Conservation (phyloP, 2,888 invertebrate species). For the Trissolcus brochymenae region DNA sequence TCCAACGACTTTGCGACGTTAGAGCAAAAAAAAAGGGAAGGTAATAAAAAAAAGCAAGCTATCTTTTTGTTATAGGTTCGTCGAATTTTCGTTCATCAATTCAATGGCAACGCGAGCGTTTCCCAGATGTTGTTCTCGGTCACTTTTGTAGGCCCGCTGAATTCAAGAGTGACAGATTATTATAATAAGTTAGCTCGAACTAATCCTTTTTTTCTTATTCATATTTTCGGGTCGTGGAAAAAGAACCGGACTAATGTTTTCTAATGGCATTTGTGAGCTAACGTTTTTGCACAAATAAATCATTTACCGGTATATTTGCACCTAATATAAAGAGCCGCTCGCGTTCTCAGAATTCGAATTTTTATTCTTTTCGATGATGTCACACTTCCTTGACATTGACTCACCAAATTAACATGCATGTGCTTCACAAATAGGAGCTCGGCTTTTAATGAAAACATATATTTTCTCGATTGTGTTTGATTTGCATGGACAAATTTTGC, state of each 20-base stretch:
- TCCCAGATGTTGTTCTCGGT: constrained; percentile 42
- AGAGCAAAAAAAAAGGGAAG: constrained; percentile 15
- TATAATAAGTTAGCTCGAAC: constrained; percentile 46
- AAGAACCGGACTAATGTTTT: constrained; percentile 25
- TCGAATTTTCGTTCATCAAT: constrained; percentile 36
- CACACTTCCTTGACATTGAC: constrained; percentile 47
- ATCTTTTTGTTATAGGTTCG: constrained; percentile 41
- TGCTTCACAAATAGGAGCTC: constrained; percentile 31
- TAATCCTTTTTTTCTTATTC: constrained; percentile 54
- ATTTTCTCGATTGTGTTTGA: constrained; percentile 33
- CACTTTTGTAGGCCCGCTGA: constrained; percentile 30
- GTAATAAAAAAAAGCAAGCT: constrained; percentile 13
- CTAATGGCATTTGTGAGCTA: constrained; percentile 43
- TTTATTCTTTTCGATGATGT: constrained; percentile 36
- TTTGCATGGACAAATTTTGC: constrained; percentile 27
- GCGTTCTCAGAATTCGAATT: constrained; percentile 26
- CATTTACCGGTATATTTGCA: constrained; percentile 49
- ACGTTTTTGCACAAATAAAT: constrained; percentile 54
- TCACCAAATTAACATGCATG: constrained; percentile 47
- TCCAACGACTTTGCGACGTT: constrained; percentile 26
- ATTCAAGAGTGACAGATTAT: constrained; percentile 33
- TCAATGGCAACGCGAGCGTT: constrained; percentile 37
- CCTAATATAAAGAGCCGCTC: constrained; percentile 29
- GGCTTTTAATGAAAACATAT: constrained; percentile 26
- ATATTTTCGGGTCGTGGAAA: constrained; percentile 7